Percentiles rank a stretch among this genome's conserved stretches.
Evolutionary conservation across 2,797 vertebrate species (phyloP).

Genomic region (Arnoldichthys spilopterus): DNA sequence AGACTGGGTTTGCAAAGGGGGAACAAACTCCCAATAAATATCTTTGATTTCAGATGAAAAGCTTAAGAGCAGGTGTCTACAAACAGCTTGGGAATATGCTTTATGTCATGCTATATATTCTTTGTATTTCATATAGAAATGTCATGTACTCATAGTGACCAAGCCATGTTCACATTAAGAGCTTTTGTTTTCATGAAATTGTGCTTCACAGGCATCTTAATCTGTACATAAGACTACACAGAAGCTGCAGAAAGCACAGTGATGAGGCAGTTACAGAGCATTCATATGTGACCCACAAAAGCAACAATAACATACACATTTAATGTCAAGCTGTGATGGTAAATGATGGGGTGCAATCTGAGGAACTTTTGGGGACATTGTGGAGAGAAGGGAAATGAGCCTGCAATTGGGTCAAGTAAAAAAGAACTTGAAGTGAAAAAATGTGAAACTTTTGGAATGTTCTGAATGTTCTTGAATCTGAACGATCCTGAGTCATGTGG

Average conservation of each 20-base stretch:
- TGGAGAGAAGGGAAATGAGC: conserved; percentile 10
- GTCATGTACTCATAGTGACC: no score
- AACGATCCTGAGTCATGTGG: not conserved
- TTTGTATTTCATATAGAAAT: no score
- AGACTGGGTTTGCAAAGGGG: no score
- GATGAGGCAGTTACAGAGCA: not conserved
- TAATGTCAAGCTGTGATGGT: conserved; percentile 32
- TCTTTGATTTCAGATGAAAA: no score
- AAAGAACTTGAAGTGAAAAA: not conserved
- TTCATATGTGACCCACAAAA: no score
- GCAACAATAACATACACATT: conserved; percentile 17
- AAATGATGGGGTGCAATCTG: conserved; percentile 20
- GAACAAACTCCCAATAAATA: no score
- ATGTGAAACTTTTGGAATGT: not conserved
- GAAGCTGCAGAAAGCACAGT: not conserved
- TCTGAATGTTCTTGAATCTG: not conserved
- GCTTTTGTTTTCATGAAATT: no score
- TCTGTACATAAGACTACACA: not conserved
- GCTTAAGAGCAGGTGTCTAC: no score
- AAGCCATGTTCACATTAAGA: no score
- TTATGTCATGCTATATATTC: no score
- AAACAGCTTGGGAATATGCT: no score
- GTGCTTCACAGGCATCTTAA: not conserved
- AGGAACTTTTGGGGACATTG: not conserved
- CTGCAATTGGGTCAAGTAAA: conserved; percentile 1